Conservation (phyloP, 92 coral and sea anemone species). For the Heteractis magnifica region DNA sequence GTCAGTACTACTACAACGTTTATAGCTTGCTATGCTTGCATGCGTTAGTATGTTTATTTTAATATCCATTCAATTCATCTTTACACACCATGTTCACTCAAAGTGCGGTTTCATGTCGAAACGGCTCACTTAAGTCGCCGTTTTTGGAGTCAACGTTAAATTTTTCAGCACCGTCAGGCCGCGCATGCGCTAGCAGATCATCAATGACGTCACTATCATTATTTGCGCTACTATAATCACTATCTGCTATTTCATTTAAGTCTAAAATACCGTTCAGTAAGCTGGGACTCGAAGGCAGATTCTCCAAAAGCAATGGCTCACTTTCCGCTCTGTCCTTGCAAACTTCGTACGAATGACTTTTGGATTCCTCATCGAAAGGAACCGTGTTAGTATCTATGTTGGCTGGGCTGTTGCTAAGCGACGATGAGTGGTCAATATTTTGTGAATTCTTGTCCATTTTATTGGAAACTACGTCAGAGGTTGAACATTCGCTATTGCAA, state of each 20-base stretch:
- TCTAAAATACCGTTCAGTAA: conserved; percentile 14
- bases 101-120: conserved; percentile 6
- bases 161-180: background rate
- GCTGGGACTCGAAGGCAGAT: conserved; percentile 18
- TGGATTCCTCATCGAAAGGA: background rate
- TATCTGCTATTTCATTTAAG: background rate
- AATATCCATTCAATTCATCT: background rate
- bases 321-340: conserved; percentile 11
- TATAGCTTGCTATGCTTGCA: conserved; percentile 19
- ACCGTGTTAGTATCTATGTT: background rate
- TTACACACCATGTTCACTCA: background rate
- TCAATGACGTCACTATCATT: conserved; percentile 2
- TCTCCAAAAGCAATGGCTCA: conserved; percentile 11
- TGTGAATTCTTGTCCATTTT: background rate
- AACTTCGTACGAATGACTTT: background rate
- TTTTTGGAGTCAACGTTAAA: conserved; percentile 17
- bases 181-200: conserved; percentile 17
- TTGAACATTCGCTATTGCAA: background rate
- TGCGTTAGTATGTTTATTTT: conserved; percentile 5
- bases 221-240: background rate
- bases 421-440: background rate
- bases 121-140: conserved; percentile 7
- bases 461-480: background rate
- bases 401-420: background rate
- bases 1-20: background rate